A percentile compares a stretch with the other conserved stretches of the same genome.
phyloP scores from a whole-genome alignment of 2,888 invertebrate species.

The Rambutsinella grinnellia region DNA sequence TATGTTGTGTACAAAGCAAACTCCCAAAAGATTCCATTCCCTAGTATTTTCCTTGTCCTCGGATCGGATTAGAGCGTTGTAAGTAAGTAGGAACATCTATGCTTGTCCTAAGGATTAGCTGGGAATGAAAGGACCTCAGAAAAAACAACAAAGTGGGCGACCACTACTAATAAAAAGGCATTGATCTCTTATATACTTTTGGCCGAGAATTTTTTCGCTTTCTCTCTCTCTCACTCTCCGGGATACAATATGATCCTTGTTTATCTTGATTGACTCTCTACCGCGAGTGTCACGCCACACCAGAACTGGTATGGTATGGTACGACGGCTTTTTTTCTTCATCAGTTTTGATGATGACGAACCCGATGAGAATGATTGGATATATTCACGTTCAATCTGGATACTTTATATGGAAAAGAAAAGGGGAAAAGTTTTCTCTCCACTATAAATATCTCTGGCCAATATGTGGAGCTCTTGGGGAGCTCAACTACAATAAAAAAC shows the following conservation, averaged over 20 bases:
- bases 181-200: too few relatives aligned
- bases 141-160: constrained; percentile 13
- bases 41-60: neutral
- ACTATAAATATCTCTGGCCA: too few relatives aligned
- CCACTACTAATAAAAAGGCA: constrained; percentile 5
- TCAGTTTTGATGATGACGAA: too few relatives aligned
- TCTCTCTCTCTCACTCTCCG: neutral
- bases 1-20: neutral
- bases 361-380: neutral
- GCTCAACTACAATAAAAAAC: neutral
- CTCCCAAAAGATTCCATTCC: neutral
- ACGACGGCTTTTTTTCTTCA: neutral
- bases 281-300: neutral
- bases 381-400: neutral
- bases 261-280: constrained; percentile 27
- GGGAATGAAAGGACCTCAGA: constrained; percentile 10
- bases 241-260: constrained; percentile 15
- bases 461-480: too few relatives aligned
- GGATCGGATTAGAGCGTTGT: neutral
- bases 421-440: neutral
- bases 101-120: neutral
- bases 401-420: neutral
- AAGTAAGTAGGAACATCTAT: too few relatives aligned
- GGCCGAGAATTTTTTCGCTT: too few relatives aligned
- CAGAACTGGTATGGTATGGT: too few relatives aligned